Conservation (phyloP, 2,888 invertebrate species). For the Drosophila peninsularis region DNA sequence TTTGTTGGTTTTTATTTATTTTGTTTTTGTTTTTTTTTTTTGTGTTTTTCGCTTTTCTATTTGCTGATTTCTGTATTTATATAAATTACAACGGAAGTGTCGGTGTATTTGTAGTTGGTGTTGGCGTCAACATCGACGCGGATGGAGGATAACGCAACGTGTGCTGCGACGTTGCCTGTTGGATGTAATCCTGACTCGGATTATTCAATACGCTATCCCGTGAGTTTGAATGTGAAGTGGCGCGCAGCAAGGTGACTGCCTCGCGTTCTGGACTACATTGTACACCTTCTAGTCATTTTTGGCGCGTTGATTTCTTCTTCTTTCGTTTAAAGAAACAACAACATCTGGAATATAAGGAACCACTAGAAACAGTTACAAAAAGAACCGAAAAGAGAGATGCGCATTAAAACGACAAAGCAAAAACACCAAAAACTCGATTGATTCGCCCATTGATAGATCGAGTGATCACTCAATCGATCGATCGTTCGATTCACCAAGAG, state of each 20-base stretch:
- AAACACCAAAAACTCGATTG: constrained; percentile 46
- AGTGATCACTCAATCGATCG: constrained; percentile 16
- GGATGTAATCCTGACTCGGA: constrained; percentile 86
- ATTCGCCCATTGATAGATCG: constrained; percentile 18
- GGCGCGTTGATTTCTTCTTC: constrained; percentile 98
- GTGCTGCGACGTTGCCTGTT: constrained; percentile 85
- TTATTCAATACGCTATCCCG: constrained; percentile 86
- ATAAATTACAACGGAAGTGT: constrained; percentile 85
- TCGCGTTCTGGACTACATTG: constrained; percentile 88
- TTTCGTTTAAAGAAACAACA: constrained; percentile 99
- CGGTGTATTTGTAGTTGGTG: constrained; percentile 86
- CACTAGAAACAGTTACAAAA: constrained; percentile 72
- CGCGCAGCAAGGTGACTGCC: constrained; percentile 87
- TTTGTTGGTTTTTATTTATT: constrained; percentile 12
- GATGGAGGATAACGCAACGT: constrained; percentile 86
- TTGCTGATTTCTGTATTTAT: constrained; percentile 43
- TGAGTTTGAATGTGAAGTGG: constrained; percentile 88
- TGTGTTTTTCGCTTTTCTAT: constrained; percentile 20
- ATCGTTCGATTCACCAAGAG: constrained; percentile 27
- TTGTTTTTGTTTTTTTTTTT: constrained; percentile 20
- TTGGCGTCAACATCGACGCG: constrained; percentile 85
- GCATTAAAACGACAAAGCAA: constrained; percentile 77
- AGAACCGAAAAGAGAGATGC: constrained; percentile 54
- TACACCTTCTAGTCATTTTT: constrained; percentile 93
- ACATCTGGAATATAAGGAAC: constrained; percentile 89